Conservation (phyloP, 2,797 vertebrate species). For the Cephalopachus bancanus region DNA sequence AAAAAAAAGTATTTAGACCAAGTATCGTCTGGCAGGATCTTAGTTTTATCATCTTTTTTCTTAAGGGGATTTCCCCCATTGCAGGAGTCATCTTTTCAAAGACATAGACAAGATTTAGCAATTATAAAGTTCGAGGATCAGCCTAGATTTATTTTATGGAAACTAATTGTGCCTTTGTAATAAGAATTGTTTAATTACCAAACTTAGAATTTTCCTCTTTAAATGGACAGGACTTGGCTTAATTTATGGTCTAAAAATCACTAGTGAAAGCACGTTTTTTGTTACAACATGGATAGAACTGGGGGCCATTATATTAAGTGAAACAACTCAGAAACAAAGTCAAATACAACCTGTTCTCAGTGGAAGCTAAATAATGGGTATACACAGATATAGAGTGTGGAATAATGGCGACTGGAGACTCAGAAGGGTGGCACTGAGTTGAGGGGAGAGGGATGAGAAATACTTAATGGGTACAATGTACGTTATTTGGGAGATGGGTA, state of each 20-base stretch:
- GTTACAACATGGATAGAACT: too few species aligned
- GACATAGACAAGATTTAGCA: neutral
- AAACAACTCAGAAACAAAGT: too few species aligned
- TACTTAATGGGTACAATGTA: too few species aligned
- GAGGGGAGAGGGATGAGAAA: too few species aligned
- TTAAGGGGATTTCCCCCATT: neutral
- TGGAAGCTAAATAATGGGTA: too few species aligned
- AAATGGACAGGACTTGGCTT: conserved; percentile 1
- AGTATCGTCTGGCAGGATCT: neutral
- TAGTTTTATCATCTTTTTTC: conserved; percentile 34
- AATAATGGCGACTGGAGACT: too few species aligned
- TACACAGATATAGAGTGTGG: too few species aligned
- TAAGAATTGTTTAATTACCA: conserved; percentile 10
- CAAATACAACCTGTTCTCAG: too few species aligned
- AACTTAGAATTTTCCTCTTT: neutral
- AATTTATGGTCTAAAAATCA: neutral
- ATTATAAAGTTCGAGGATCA: conserved; percentile 17
- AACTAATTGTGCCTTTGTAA: conserved; percentile 15
- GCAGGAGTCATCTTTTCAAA: neutral
- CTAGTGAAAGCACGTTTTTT: neutral
- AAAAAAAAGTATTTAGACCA: neutral
- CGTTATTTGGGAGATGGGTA: too few species aligned
- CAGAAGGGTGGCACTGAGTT: too few species aligned
- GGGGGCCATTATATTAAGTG: too few species aligned
- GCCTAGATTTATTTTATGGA: neutral